These are phyloP conservation scores for Epinephelus fuscoguttatus DNA, from an alignment of 2,113 vertebrate genomes.

Conservation along the genomic window DNA sequence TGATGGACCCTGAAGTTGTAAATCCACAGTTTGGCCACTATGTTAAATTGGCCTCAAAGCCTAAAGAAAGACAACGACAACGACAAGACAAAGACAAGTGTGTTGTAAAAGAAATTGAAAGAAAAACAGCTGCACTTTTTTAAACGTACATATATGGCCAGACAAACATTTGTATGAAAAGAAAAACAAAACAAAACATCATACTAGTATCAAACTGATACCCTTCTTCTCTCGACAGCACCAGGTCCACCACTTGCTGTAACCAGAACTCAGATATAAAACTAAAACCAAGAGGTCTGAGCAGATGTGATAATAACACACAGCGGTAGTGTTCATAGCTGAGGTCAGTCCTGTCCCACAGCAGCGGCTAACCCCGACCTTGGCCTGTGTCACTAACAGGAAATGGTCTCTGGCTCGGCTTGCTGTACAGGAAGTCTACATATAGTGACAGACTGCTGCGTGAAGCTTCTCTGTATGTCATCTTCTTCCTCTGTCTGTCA, in stretches of 20 bases:
- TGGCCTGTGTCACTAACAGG: conserved; percentile 60
- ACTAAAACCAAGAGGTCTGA: neutral
- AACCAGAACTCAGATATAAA: neutral
- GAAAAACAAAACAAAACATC: too few species aligned
- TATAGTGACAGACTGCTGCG: conserved; percentile 63
- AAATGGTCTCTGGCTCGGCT: conserved; percentile 49
- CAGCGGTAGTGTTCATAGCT: conserved; percentile 5
- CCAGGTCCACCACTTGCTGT: neutral
- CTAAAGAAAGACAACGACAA: too few species aligned
- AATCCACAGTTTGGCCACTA: too few species aligned
- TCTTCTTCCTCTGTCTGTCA: conserved; percentile 56
- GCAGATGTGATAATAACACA: conserved; percentile 16
- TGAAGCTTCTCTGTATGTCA: conserved; percentile 52
- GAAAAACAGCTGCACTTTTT: too few species aligned
- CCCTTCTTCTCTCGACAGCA: neutral
- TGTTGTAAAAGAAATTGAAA: too few species aligned
- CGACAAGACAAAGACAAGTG: too few species aligned
- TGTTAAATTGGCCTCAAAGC: too few species aligned
- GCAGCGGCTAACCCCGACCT: conserved; percentile 26
- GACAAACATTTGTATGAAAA: too few species aligned
- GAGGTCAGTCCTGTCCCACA: conserved; percentile 37
- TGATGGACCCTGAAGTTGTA: too few species aligned
- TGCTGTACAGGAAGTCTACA: conserved; percentile 74
- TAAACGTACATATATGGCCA: too few species aligned
- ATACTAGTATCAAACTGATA: too few species aligned